phyloP scores from a whole-genome alignment of 2,113 vertebrate species.

The Apistogramma diplotaenia region DNA sequence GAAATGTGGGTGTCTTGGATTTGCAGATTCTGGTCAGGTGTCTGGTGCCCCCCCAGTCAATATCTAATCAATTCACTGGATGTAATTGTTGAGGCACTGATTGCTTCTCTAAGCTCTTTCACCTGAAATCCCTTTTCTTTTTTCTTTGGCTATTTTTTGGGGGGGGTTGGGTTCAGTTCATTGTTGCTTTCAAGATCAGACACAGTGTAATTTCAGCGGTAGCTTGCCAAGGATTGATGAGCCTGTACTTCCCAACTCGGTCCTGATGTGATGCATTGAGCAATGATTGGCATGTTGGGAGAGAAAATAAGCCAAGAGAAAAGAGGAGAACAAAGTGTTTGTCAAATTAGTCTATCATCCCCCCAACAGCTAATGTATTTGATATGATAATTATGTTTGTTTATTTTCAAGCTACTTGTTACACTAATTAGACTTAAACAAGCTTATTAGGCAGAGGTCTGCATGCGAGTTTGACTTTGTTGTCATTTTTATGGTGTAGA shows the following conservation, averaged over 20 bases:
- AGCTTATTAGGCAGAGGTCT: slow-evolving; percentile 47
- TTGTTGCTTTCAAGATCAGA: slow-evolving; percentile 22
- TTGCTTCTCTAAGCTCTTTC: slow-evolving; percentile 44
- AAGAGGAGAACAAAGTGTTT: slow-evolving; percentile 66
- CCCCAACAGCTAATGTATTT: slow-evolving; percentile 52
- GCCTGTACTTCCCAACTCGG: slow-evolving; percentile 31
- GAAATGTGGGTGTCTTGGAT: neutral
- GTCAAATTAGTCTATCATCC: slow-evolving; percentile 61
- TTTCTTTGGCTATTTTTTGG: neutral
- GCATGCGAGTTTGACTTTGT: slow-evolving; percentile 10
- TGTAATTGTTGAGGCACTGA: slow-evolving; percentile 51
- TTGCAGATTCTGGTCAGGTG: slow-evolving; percentile 42
- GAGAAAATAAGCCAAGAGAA: slow-evolving; percentile 46
- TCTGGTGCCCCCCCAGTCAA: slow-evolving; percentile 47
- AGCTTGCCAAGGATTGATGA: slow-evolving; percentile 33
- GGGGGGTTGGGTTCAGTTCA: neutral
- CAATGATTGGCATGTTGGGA: slow-evolving; percentile 61
- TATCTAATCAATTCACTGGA: slow-evolving; percentile 44
- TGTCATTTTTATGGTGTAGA: slow-evolving; percentile 17
- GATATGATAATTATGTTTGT: slow-evolving; percentile 72
- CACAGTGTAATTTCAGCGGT: slow-evolving; percentile 13
- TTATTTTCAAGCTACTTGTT: slow-evolving; percentile 61
- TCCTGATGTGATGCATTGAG: slow-evolving; percentile 34
- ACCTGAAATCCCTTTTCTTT: slow-evolving; percentile 14
- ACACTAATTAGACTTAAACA: slow-evolving; percentile 65